phyloP scores from a whole-genome alignment of 2,797 vertebrate species.

The Molossus molossus region DNA sequence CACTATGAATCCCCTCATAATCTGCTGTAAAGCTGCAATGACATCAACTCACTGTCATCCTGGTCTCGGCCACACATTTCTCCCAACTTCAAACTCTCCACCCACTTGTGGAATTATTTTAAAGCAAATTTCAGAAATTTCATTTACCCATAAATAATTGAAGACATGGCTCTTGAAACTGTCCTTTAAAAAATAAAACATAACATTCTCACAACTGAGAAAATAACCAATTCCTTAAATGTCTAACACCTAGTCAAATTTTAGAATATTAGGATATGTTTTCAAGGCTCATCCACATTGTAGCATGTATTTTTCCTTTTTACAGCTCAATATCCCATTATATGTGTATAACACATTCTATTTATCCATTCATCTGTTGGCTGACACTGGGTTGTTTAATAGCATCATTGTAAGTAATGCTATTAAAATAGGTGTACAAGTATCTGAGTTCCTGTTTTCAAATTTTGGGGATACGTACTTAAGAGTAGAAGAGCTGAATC shows the following conservation, averaged over 20 bases:
- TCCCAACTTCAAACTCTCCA: neutral
- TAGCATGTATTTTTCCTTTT: neutral
- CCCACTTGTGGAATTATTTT: neutral
- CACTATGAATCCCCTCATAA: rapidly evolving
- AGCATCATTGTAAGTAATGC: neutral
- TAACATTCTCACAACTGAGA: neutral
- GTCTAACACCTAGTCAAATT: neutral
- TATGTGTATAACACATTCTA: neutral
- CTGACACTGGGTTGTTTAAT: neutral
- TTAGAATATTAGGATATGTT: neutral
- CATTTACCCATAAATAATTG: neutral
- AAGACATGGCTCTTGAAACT: neutral
- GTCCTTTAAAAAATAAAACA: neutral
- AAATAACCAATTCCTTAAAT: neutral
- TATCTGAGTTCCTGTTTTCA: neutral
- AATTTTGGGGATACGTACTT: neutral
- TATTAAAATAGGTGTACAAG: neutral
- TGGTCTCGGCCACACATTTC: neutral
- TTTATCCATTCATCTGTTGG: neutral
- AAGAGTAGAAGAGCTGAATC: neutral
- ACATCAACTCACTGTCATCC: rapidly evolving
- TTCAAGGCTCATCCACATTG: neutral
- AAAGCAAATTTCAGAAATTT: neutral
- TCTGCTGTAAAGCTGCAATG: too few species aligned
- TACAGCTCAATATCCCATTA: neutral